Base-by-base conservation (phyloP, 2,797 vertebrate species). In the Coccyzus lansbergi region DNA sequence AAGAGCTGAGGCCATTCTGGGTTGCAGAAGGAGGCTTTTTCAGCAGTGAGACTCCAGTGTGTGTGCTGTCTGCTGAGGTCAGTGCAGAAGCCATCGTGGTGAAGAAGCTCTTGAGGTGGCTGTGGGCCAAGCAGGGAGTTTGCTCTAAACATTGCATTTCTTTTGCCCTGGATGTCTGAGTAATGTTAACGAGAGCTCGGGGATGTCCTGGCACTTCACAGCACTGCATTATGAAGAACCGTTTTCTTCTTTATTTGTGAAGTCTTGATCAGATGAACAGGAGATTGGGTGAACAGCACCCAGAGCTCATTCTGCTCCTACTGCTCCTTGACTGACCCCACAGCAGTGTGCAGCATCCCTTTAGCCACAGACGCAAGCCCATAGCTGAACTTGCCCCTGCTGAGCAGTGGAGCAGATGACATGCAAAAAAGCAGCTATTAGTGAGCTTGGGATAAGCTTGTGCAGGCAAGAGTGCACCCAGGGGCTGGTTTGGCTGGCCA, bases 291-390 rank as follows among this genome's bases (percentile, higher is more conserved):
- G 6, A 62, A 46, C 62, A 28, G 38, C 21, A 16, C 20, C 21
- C 67, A 17, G 38, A 26, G 21, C 11, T 31, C 44, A 12, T 60
- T 53, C 49, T 46, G 22, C 68, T 36, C 55, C 28, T 55, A 14
- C 38, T 71, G 58, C n/a, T 63, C 59, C 58, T 56, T 22, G 17
- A 8, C 58, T 34, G 20, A 55, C 25, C 25, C 34, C 70, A 20
- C 25, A 29, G 42, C 34, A 33, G 25, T 2, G 1, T 40, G 34
- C 42, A n/a, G 12, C 42, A 16, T 29, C 51, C 51, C 33, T 48
- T 24, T 9, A 72, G 29, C 29, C 26, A 7, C 1, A 4, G 62
- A 44, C 2, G 0, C 17, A 14, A 11, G 38, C n/a, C 60, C 16
- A 7, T 31, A 31, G 70, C 34, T 58, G 21, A 67, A 34, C 31